Evolutionary conservation across 2,113 vertebrate genomes (phyloP), one percentile per base, ranked within the genome.

Genomic region (Gasterosteus nipponicus): DNA sequence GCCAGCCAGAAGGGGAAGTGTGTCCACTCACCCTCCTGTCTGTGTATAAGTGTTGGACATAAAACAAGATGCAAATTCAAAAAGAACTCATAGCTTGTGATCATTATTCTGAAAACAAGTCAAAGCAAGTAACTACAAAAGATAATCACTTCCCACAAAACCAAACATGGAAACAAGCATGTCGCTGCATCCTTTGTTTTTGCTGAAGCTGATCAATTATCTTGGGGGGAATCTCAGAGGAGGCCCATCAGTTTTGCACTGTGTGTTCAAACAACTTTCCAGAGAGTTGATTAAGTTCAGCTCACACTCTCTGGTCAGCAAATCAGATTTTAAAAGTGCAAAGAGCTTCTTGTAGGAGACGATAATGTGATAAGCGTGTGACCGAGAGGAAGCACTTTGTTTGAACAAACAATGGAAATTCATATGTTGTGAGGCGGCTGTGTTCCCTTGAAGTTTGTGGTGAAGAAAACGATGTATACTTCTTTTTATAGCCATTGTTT

Each of bases 211-310:
- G 53, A 83, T 81, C 75, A 80, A 85, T 89, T 64, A 82, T 31
- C 58, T 26, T 8, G 22, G n/a, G 64, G 65, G 76, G 59, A 74
- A 81, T 86, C 67, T 71, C 77, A 73, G 41, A 65, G 64, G 63
- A 41, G 46, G 56, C 1, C 0, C 26, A 68, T 84, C 72, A 73
- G 64, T 65, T 70, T 61, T 54, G 49, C 47, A 35, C 56, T 75
- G 39, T 46, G 63, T 72, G 64, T 75, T 74, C 3, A 65, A 60
- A 66, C 75, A 68, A 69, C 81, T 84, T 66, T 81, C 78, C 78
- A 87, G 78, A 56, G 77, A 89, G 47, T 59, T 65, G 9, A 86
- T 87, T 87, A 86, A 86, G 33, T 47, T 83, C 44, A 59, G 54
- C 47, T 84, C 66, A 42, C 61, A 51, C 59, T 71, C 57, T 77